phyloP scores from a whole-genome alignment of 2,888 invertebrate species.

The Monopis laevigella region DNA sequence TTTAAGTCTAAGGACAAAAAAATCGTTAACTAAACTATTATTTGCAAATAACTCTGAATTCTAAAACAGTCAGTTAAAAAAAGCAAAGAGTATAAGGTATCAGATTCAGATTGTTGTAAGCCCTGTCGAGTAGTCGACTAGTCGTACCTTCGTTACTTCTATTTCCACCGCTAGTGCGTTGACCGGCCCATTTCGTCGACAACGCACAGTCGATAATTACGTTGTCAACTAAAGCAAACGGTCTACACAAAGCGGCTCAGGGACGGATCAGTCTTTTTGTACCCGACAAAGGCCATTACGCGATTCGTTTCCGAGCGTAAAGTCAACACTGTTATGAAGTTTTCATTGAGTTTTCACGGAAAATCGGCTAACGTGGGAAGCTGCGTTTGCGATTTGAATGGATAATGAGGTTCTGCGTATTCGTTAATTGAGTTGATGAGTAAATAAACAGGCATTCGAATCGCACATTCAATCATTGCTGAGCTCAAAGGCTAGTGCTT shows the following conservation, averaged over 20 bases:
- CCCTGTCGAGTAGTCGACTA: not conserved
- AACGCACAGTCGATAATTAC: conserved; percentile 50
- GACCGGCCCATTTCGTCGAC: conserved; percentile 41
- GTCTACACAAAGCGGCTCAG: conserved; percentile 53
- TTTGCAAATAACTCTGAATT: too few relatives aligned
- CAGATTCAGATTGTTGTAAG: not conserved
- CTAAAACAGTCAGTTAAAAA: too few relatives aligned
- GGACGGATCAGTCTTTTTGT: conserved; percentile 59
- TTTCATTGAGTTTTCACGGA: conserved; percentile 50
- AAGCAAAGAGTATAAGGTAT: too few relatives aligned
- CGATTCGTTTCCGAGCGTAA: conserved; percentile 50
- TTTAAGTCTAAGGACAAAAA: too few relatives aligned
- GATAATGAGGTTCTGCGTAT: conserved; percentile 50
- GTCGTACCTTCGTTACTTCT: conserved; percentile 13
- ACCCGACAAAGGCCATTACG: conserved; percentile 57
- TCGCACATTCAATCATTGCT: conserved; percentile 39
- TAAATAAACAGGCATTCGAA: conserved; percentile 46
- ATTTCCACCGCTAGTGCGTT: conserved; percentile 28
- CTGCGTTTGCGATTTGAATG: conserved; percentile 56
- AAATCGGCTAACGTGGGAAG: conserved; percentile 54
- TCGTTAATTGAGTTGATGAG: conserved; percentile 59
- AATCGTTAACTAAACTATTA: too few relatives aligned
- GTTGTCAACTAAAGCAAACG: conserved; percentile 57
- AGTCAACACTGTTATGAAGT: conserved; percentile 62
- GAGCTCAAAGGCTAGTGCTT: conserved; percentile 45